These are phyloP conservation scores for Chelon auratus DNA, from an alignment of 2,797 vertebrate species.

Conservation along the genomic window DNA sequence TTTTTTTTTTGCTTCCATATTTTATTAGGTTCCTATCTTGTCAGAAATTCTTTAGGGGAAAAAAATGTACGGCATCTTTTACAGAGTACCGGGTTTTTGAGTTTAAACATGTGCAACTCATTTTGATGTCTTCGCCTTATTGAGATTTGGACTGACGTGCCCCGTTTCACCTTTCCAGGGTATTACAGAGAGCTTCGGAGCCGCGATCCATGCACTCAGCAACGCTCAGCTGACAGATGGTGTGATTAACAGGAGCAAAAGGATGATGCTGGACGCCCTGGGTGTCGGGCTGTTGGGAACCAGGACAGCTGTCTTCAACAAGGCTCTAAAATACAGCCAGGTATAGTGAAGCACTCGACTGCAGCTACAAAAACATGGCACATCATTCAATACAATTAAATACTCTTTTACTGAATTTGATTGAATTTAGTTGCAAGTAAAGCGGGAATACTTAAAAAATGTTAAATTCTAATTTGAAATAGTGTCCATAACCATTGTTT, in stretches of 20 bases:
- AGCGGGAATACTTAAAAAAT: background rate
- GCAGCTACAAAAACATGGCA: no score
- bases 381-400: no score
- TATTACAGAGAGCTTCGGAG: constrained; percentile 92
- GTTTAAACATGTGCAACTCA: background rate
- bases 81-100: background rate
- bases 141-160: constrained; percentile 11
- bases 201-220: constrained; percentile 85
- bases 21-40: background rate
- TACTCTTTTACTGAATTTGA: no score
- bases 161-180: constrained; percentile 77
- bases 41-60: accelerated
- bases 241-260: constrained; percentile 90
- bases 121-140: constrained; percentile 1
- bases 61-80: background rate
- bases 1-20: background rate
- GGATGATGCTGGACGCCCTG: constrained; percentile 95
- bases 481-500: no score
- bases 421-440: background rate
- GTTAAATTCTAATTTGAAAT: background rate
- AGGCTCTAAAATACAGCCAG: constrained; percentile 88
- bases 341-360: constrained; percentile 71
- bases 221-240: constrained; percentile 87
- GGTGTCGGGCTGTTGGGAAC: constrained; percentile 92
- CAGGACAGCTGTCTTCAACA: constrained; percentile 88